Evolutionary conservation across 2,113 vertebrate species (phyloP), one percentile per base, ranked within the genome.

Genomic region (Scortum barcoo): DNA sequence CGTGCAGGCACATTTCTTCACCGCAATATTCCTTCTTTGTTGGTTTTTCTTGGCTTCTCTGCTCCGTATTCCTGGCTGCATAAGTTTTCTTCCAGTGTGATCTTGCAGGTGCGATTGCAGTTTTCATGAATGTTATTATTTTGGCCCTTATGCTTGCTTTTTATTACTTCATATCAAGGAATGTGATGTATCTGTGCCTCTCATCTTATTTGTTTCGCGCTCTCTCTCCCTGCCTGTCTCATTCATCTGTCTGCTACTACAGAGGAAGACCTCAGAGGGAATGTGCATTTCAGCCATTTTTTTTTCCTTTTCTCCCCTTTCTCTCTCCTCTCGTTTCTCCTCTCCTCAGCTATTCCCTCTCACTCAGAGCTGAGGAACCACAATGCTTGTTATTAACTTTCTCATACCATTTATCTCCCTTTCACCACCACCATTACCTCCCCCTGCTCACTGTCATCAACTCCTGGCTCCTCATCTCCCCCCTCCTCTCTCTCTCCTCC

Each of bases 381-480:
- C 87, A 87, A 87, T 81, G 72, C 88, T 89, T 84, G 84, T 86
- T 86, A 91, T 93, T 91, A 92, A 84, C 83, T 90, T 86, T 86
- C 80, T 80, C 76, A 76, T 81, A 67, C 80, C 86, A 90, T 92
- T 89, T 86, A 87, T 93, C 90, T 92, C 84, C 76, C 80, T 90
- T 83, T 87, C 81, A 82, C 71, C 82, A 76, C 76, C 76, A 53
- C 83, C 80, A 90, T 91, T 87, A 85, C 80, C 83, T 78, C 67
- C 76, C 69, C 66, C 72, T 78, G 36, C 56, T 72, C 82, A 53
- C 72, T 88, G 89, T 84, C 87, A 86, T 92, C 76, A 61, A 24
- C 61, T 77, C 62, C 54, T 20, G 30, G 63, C 67, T 71, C 70
- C 51, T 71, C 5, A 7, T 76, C 70, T 72, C 72, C 72, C 80